Evolutionary conservation across 2,797 vertebrate species (phyloP).

Genomic region (Gephyroberyx darwinii): DNA sequence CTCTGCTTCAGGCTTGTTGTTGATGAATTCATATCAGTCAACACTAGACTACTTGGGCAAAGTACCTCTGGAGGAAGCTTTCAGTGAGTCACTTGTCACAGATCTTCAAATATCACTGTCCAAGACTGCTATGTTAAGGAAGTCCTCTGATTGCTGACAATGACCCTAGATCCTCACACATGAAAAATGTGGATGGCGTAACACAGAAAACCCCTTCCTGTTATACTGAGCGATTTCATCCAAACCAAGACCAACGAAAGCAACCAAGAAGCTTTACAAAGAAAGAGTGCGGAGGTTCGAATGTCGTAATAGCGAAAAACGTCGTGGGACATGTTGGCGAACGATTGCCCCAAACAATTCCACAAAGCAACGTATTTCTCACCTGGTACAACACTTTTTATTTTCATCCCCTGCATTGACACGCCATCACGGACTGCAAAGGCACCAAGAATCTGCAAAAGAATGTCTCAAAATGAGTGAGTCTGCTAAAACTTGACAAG

Average conservation of each 20-base stretch:
- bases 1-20: constrained; percentile 46
- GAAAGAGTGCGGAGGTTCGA: constrained; percentile 71
- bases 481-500: neutral
- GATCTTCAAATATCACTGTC: constrained; percentile 48
- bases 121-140: constrained; percentile 40
- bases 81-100: constrained; percentile 44
- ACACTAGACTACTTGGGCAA: constrained; percentile 26
- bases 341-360: constrained; percentile 63
- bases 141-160: constrained; percentile 49
- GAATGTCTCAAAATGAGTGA: constrained; percentile 4
- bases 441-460: constrained; percentile 81
- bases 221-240: constrained; percentile 55
- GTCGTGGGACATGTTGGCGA: constrained; percentile 69
- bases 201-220: constrained; percentile 24
- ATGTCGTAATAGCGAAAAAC: constrained; percentile 77
- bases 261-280: constrained; percentile 65
- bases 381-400: constrained; percentile 85
- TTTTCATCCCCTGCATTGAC: constrained; percentile 85
- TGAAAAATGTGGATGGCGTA: constrained; percentile 44
- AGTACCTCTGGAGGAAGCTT: constrained; percentile 44
- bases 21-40: constrained; percentile 26
- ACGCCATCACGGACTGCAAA: constrained; percentile 82
- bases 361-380: constrained; percentile 65
- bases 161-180: constrained; percentile 49
- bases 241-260: constrained; percentile 68